A percentile compares a stretch with the other conserved stretches of the same genome.
Conservation (phyloP, 92 coral and sea anemone species). For the Chrysogorgia sp. region DNA sequence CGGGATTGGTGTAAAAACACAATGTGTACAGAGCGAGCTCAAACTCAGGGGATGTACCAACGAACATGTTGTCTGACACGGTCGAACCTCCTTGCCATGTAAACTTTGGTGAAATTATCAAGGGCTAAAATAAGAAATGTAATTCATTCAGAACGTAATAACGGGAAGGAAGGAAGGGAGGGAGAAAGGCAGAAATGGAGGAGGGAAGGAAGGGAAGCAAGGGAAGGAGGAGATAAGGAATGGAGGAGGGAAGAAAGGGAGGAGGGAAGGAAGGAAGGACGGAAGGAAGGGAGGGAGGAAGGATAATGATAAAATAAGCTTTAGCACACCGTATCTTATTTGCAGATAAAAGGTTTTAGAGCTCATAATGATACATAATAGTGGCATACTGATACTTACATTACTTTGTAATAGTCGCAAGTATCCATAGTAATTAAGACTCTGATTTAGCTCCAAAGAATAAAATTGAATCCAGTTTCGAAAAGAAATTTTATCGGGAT, state of each 20-base stretch:
- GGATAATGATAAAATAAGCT: too few relatives aligned
- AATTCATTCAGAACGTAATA: not conserved
- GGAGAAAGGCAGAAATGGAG: not conserved
- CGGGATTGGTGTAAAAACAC: slow-evolving; percentile 40
- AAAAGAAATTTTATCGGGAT: slow-evolving; percentile 2
- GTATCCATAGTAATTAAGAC: slow-evolving; percentile 31
- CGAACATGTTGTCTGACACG: slow-evolving; percentile 32
- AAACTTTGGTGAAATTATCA: slow-evolving; percentile 27
- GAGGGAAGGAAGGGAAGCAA: too few relatives aligned
- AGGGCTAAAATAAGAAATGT: slow-evolving; percentile 22
- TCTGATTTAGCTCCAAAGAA: slow-evolving; percentile 4
- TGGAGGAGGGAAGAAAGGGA: too few relatives aligned
- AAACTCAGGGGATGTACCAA: slow-evolving; percentile 48
- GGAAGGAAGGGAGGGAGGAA: too few relatives aligned
- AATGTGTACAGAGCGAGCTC: slow-evolving; percentile 48
- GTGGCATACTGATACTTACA: not conserved
- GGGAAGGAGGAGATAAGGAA: too few relatives aligned
- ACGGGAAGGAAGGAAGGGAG: too few relatives aligned
- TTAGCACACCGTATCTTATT: too few relatives aligned
- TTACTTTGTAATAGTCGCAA: not conserved
- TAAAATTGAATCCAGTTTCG: slow-evolving; percentile 47
- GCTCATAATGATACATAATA: not conserved
- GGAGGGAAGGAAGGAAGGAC: too few relatives aligned
- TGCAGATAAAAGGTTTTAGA: not conserved
- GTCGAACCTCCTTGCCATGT: slow-evolving; percentile 8